These are phyloP conservation scores for Gambelia wislizenii DNA, from an alignment of 2,797 vertebrate genomes.

Conservation along the genomic window DNA sequence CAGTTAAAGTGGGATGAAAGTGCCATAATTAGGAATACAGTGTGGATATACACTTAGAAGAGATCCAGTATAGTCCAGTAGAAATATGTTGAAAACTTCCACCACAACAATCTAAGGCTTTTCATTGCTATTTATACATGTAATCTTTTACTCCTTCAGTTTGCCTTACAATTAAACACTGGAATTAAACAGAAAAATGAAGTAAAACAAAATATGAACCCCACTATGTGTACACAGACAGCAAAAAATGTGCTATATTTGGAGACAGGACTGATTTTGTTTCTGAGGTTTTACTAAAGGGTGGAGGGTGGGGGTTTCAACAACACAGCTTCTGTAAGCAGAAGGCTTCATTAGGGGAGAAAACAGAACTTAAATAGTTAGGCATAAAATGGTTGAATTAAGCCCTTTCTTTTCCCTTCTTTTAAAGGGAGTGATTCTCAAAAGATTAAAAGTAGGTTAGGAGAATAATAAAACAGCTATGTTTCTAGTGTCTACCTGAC, in stretches of 20 bases:
- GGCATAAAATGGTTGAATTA: constrained; percentile 81
- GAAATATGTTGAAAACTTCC: constrained; percentile 51
- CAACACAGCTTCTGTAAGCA: constrained; percentile 68
- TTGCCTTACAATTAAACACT: constrained; percentile 18
- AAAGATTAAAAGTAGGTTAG: constrained; percentile 84
- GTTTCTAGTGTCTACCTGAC: constrained; percentile 85
- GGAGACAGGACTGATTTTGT: constrained; percentile 53
- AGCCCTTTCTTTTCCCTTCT: constrained; percentile 73
- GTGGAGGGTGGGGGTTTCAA: constrained; percentile 20
- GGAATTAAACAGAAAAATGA: constrained; percentile 31
- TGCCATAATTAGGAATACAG: no score
- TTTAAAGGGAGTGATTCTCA: constrained; percentile 74
- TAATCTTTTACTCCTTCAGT: not conserved
- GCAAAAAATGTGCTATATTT: constrained; percentile 14
- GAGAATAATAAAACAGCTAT: constrained; percentile 81
- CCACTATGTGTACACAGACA: constrained; percentile 28
- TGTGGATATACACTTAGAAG: constrained; percentile 10
- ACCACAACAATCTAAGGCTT: constrained; percentile 46
- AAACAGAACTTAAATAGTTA: constrained; percentile 75
- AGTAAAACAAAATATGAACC: constrained; percentile 50
- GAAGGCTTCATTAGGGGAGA: constrained; percentile 66
- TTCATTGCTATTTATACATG: not conserved
- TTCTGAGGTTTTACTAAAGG: constrained; percentile 62
- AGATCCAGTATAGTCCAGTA: constrained; percentile 35
- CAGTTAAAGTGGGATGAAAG: no score